phyloP scores from a whole-genome alignment of 2,797 vertebrate species.

The Holocentrus rufus region DNA sequence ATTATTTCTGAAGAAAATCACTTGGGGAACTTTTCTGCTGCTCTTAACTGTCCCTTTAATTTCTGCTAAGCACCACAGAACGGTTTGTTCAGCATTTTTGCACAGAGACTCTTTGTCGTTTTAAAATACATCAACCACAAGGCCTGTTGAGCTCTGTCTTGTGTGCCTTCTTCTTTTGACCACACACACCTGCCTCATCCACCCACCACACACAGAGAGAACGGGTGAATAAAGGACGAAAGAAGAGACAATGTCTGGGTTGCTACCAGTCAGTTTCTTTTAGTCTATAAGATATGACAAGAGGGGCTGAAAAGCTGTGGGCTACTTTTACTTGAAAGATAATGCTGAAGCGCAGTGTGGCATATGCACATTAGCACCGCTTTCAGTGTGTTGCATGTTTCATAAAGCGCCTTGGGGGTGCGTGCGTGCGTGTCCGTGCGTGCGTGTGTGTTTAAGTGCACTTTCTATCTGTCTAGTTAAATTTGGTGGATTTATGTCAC shows the following conservation, averaged over 20 bases:
- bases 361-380: slow-evolving; percentile 31
- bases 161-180: background rate
- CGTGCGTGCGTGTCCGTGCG: slow-evolving; percentile 33
- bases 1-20: slow-evolving; percentile 1
- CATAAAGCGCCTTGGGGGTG: slow-evolving; percentile 36
- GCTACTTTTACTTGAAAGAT: background rate
- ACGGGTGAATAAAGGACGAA: background rate
- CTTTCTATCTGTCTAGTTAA: slow-evolving; percentile 37
- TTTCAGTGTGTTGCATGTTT: slow-evolving; percentile 51
- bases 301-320: background rate
- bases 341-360: slow-evolving; percentile 18
- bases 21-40: too few species aligned
- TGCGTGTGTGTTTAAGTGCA: slow-evolving; percentile 56
- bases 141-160: background rate
- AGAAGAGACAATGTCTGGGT: background rate
- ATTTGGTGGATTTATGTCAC: slow-evolving; percentile 39
- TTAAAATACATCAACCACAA: background rate
- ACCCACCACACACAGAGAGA: background rate
- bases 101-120: background rate
- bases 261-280: background rate
- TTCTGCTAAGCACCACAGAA: background rate
- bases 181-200: background rate
- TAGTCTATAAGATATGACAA: background rate
- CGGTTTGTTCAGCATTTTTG: background rate
- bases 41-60: background rate